Base-by-base conservation (phyloP, 2,113 vertebrate species). In the Turdus rufiventris region DNA sequence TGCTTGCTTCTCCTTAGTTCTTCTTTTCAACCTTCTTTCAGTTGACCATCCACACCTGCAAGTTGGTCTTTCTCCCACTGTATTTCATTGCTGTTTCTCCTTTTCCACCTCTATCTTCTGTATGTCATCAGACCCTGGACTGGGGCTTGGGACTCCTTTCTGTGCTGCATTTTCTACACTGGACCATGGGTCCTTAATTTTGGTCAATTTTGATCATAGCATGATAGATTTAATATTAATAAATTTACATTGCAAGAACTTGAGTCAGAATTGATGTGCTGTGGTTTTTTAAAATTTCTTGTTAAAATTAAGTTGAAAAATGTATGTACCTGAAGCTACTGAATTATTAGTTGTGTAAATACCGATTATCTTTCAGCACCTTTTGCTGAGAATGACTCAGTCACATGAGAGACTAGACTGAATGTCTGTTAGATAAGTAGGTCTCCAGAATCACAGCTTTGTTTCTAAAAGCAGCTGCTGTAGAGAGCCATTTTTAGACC, bases 251-350 rank as follows among this genome's bases (percentile, higher is more conserved):
- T 65, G 36, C 40, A 72, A 78, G 48, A 48, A 28, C 40, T 71
- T 81, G 29, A 78, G 81, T 88, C 19, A 84, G 71, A 74, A 87
- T 50, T 68, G 18, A 77, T 87, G 40, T 45, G 17, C 81, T 94
- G 20, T 71, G 47, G 74, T 85, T 79, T 12, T 45, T 89, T 88
- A 72, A 56, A 56, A 83, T 89, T 96, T 94, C 53, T 85, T 71
- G 40, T 63, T 80, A 79, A 95, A 97, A 94, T 91, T 36, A 91
- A 74, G 34, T 91, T 42, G 65, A 91, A 95, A 96, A 93, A 88
- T 88, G 2, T 63, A 11, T 53, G 26, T 65, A 74, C 42, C 57
- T 88, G 42, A 89, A 97, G 48, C 56, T 70, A 20, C 21, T 50
- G 57, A 94, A 66, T 85, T 43, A 81, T 90, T 84, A 82, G 50